Evolutionary conservation across 2,888 invertebrate genomes (phyloP), one percentile per base, ranked within the genome.

Genomic region (Euspilapteryx auroguttella): DNA sequence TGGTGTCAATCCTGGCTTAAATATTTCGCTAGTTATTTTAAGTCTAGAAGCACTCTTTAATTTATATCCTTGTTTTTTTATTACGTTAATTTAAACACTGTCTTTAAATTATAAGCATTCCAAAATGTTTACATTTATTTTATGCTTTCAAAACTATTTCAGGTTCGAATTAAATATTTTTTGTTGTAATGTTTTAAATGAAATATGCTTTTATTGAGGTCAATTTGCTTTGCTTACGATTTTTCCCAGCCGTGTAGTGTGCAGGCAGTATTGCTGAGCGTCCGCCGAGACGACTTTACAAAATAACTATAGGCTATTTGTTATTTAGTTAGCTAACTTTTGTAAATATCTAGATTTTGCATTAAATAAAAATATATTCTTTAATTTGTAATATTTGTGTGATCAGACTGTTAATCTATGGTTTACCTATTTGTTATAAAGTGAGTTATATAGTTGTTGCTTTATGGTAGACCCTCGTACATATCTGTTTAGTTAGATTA

Each of bases 281-380:
- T 24, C 14, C n/a, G n/a, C 3, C 24, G n/a, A 24, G 24, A 24
- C n/a, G 12, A 4, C 50, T 54, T 52, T 61, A 63, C 57, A 59
- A 63, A 65, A 51, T 68, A 68, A 63, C 53, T 41, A 62, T 66
- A 69, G 52, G 62, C 58, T 64, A 57, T 61, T 71, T 75, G 75
- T 75, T 75, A 73, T 73, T 73, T 75, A 75, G 73, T 75, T 73
- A 71, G 66, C 59, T 73, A 73, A 75, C 71, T 56, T 58, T 57
- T 75, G 73, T 75, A 75, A 66, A 75, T 75, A 75, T 65, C 57
- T 73, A 71, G 66, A 69, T 56, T 28, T 28, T 53, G 54, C 65
- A 61, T 63, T n/a, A n/a, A n/a, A n/a, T n/a, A n/a, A n/a, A 63
- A 65, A 63, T 53, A 53, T 47, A 61, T 62, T 62, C 69, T 73